Evolutionary conservation across 1,140 invertebrate genomes (phyloP), one percentile per base, ranked within the genome.

Genomic region (Panagrolaimus sp.): DNA sequence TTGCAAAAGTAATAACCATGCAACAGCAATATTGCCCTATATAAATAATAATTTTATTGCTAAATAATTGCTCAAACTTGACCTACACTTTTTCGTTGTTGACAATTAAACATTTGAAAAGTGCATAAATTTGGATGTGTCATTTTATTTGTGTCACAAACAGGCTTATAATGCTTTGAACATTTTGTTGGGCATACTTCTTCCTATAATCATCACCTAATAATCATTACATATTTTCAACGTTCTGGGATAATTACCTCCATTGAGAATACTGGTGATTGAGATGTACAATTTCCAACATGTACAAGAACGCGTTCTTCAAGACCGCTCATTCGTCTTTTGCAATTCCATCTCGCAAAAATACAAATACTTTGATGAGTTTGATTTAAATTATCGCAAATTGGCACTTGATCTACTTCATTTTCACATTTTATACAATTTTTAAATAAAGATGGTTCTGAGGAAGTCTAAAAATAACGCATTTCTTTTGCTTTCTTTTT

Each of bases 21-120:
- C 17, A 26, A 64, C 63, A 69, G 14, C 21, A 5, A 26, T 66
- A 21, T 55, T 65, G 7, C 26, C 15, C 24, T 67, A 14, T 14
- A 62, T 62, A 44, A n/a, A 26, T 21, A 12, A 72, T 62, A 43
- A 10, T 45, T 21, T 67, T 47, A 14, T 52, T 58, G 7, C 2
- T 58, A 24, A 58, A 21, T 21, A n/a, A 58, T 58, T 58, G 12
- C 17, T 28, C 17, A 26, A 24, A 26, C 28, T 58, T 26, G 52
- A 58, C 52, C 8, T 26, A 73, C 72, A 28, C 32, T 45, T 66
- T 77, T 76, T 48, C 75, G 28, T 65, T 78, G 77, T 15, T 55
- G 52, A 62, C 75, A 76, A 64, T 78, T 80, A 55, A 66, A 67
- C 73, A 79, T 76, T 72, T 76, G 78, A 43, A 78, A 76, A 26